These are phyloP conservation scores for Rhagologus leucostigma DNA, from an alignment of 2,113 vertebrate genomes.

Conservation along the genomic window DNA sequence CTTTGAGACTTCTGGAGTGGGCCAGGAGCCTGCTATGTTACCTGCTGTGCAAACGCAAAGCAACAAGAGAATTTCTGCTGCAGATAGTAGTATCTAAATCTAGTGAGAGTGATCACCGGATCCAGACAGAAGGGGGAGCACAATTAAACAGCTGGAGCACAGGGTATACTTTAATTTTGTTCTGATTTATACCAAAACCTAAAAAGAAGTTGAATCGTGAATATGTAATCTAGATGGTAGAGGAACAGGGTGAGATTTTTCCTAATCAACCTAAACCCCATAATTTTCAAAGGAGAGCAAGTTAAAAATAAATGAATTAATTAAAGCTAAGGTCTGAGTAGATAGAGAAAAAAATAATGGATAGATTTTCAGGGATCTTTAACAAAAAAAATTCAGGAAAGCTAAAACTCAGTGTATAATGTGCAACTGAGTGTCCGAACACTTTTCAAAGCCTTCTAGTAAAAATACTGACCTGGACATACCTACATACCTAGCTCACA, in stretches of 20 bases:
- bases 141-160: background rate
- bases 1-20: background rate
- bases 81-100: background rate
- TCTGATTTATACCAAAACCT: background rate
- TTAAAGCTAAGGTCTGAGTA: background rate
- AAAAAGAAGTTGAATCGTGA: background rate
- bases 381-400: background rate
- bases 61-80: background rate
- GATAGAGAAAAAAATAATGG: background rate
- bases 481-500: background rate
- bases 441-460: background rate
- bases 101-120: background rate
- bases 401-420: background rate
- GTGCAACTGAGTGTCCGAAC: background rate
- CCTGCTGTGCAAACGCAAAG: background rate
- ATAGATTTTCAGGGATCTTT: background rate
- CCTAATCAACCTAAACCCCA: background rate
- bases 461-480: background rate
- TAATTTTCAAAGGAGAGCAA: background rate
- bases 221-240: background rate
- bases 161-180: background rate
- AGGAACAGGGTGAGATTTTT: background rate
- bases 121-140: background rate
- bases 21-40: background rate
- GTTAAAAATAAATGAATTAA: background rate